Evolutionary conservation across 2,888 invertebrate genomes (phyloP).

Genomic region (Hemaris fuciformis): DNA sequence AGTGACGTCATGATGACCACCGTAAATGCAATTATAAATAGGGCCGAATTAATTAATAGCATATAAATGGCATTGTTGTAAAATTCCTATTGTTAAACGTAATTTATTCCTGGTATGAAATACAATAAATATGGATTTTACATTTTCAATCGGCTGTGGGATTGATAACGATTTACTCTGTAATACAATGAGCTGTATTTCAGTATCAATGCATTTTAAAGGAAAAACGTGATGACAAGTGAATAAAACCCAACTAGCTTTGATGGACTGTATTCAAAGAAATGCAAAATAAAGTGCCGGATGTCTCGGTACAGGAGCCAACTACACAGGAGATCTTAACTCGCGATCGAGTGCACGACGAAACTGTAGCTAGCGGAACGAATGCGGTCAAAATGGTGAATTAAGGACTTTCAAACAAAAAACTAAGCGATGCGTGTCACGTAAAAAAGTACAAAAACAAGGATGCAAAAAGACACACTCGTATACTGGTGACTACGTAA

Average conservation of each 20-base stretch:
- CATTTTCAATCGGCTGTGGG: neutral
- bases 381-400: constrained; percentile 38
- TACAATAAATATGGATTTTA: neutral
- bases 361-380: constrained; percentile 60
- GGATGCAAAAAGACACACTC: neutral
- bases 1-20: neutral
- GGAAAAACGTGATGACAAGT: constrained; percentile 23
- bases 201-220: neutral
- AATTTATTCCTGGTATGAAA: neutral
- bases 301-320: constrained; percentile 59
- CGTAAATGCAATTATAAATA: neutral
- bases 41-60: neutral
- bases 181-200: neutral
- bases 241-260: neutral
- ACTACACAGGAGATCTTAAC: constrained; percentile 52
- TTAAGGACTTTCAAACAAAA: constrained; percentile 8
- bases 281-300: constrained; percentile 62
- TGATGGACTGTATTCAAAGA: constrained; percentile 34
- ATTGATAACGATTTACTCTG: neutral
- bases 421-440: neutral
- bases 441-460: neutral
- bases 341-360: constrained; percentile 48
- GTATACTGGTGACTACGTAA: neutral
- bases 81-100: neutral
- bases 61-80: neutral